phyloP scores from a whole-genome alignment of 1,140 invertebrate species.

The Branchinecta lindahli region DNA sequence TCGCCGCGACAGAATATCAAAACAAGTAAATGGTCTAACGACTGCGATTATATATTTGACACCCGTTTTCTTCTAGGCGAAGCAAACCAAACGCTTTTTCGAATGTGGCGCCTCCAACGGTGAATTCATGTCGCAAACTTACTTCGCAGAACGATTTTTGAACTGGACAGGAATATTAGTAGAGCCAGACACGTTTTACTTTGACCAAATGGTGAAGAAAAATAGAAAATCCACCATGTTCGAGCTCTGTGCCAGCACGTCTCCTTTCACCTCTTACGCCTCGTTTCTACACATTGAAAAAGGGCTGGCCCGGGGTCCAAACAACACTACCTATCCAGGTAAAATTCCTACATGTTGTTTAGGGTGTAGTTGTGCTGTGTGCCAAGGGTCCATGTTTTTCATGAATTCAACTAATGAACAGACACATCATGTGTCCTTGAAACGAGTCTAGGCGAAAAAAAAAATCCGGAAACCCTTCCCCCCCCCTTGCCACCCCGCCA shows the following conservation, averaged over 20 bases:
- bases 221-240: background rate
- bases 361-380: too few relatives aligned
- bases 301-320: background rate
- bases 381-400: too few relatives aligned
- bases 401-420: too few relatives aligned
- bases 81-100: background rate
- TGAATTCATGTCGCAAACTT: conserved; percentile 12
- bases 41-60: background rate
- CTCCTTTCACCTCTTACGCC: background rate
- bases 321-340: too few relatives aligned
- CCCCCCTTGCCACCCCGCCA: too few relatives aligned
- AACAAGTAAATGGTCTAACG: too few relatives aligned
- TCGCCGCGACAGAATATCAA: too few relatives aligned
- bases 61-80: background rate
- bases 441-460: too few relatives aligned
- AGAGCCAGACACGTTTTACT: conserved; percentile 5
- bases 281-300: background rate
- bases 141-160: conserved; percentile 8
- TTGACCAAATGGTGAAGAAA: background rate
- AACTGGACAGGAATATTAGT: conserved; percentile 13
- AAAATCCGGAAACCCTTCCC: too few relatives aligned
- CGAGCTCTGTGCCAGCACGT: background rate
- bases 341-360: too few relatives aligned
- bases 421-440: too few relatives aligned
- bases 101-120: conserved; percentile 15